These are phyloP conservation scores for Thalassoma bifasciatum DNA, from an alignment of 2,113 vertebrate species.

Conservation along the genomic window DNA sequence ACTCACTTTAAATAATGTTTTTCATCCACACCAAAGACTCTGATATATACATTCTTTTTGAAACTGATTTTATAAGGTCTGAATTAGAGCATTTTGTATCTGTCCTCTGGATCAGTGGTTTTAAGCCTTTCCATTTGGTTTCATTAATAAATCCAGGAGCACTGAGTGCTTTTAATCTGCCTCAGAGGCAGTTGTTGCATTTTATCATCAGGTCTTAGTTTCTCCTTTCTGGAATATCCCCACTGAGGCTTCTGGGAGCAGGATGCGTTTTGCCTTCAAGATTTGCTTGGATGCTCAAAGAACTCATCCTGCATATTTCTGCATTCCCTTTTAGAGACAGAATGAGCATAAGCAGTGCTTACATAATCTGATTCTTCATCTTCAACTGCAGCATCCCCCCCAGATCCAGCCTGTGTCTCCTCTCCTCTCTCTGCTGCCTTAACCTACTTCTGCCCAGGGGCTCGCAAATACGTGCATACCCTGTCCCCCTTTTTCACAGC, in stretches of 20 bases:
- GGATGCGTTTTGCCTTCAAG: constrained; percentile 47
- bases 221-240: constrained; percentile 60
- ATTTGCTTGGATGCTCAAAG: constrained; percentile 36
- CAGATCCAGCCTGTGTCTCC: constrained; percentile 20
- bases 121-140: constrained; percentile 52
- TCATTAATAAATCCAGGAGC: constrained; percentile 47
- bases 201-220: constrained; percentile 60
- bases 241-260: constrained; percentile 42
- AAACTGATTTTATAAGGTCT: constrained; percentile 56
- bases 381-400: constrained; percentile 12
- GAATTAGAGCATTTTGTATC: constrained; percentile 36
- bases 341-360: constrained; percentile 47
- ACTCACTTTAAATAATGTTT: neutral
- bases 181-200: constrained; percentile 47
- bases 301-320: constrained; percentile 17
- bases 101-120: constrained; percentile 40
- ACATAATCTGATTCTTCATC: constrained; percentile 59
- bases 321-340: constrained; percentile 9
- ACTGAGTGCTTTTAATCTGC: constrained; percentile 57
- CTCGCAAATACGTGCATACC: constrained; percentile 46
- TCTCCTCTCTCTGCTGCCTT: constrained; percentile 33
- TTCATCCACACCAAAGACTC: constrained; percentile 37
- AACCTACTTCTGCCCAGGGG: constrained; percentile 54
- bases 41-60: neutral
- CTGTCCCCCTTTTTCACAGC: constrained; percentile 34